Evolutionary conservation across 2,797 vertebrate genomes (phyloP).

Genomic region (Morus bassanus): DNA sequence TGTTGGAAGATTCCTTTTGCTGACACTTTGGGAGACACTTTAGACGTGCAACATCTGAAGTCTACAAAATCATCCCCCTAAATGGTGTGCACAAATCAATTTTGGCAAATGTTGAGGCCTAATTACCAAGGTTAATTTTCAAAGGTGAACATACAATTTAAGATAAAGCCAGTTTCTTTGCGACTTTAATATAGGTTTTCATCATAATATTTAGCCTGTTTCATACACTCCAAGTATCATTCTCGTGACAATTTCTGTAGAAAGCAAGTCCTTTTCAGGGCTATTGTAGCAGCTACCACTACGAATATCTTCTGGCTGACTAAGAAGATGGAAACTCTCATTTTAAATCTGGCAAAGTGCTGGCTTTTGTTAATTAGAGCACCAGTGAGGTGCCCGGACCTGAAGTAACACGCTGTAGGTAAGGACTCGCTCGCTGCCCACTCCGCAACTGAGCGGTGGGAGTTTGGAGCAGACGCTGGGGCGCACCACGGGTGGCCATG

Average conservation of each 20-base stretch:
- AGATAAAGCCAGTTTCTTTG: neutral
- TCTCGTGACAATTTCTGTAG: neutral
- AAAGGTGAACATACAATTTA: neutral
- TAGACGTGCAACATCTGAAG: neutral
- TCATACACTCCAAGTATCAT: neutral
- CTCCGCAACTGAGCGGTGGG: rapidly evolving
- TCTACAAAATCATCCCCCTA: neutral
- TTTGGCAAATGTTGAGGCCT: neutral
- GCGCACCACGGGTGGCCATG: rapidly evolving
- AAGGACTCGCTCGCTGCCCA: neutral
- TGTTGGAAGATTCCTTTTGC: neutral
- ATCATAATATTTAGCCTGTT: neutral
- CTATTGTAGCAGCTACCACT: neutral
- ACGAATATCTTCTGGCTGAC: neutral
- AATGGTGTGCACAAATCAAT: rapidly evolving
- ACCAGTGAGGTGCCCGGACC: neutral
- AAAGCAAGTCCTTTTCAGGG: neutral
- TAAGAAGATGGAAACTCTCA: rapidly evolving
- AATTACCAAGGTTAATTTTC: neutral
- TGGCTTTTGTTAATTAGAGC: neutral
- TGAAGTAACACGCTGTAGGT: rapidly evolving
- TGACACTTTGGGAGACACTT: neutral
- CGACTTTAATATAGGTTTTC: neutral
- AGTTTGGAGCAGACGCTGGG: neutral
- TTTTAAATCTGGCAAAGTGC: neutral